Evolutionary conservation across 2,113 vertebrate genomes (phyloP), one percentile per base, ranked within the genome.

Genomic region (Coturnix japonica): DNA sequence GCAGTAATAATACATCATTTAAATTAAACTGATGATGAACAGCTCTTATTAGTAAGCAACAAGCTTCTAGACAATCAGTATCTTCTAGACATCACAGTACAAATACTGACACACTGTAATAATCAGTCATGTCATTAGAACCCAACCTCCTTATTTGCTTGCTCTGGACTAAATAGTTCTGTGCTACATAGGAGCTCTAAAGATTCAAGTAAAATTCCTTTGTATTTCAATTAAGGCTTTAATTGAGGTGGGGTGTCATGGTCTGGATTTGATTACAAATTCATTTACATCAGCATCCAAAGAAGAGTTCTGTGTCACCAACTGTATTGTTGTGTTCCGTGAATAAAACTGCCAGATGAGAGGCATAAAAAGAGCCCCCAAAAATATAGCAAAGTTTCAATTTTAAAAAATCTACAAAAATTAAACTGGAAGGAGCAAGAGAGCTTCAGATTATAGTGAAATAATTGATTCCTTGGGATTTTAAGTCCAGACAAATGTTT

Each of bases 221-320:
- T 71, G 67, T n/a, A 71, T 83, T 70, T 60, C 44, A 90, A 33
- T 56, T 65, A 85, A 77, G 37, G 63, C 41, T 57, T 56, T 41
- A 80, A 61, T 46, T 41, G 64, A 80, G 65, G 57, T 81, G 78
- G 81, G 11, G 30, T 74, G 63, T 64, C 41, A 70, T 85, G 23
- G 33, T 84, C 30, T 59, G 46, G 31, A 18, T 93, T 84, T 54
- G 56, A 92, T 31, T 74, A 49, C 44, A 80, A 90, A 92, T 37
- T 90, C 75, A 85, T 94, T 95, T 94, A 94, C 59, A 82, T 96
- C 84, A 96, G 57, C 33, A 96, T 86, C 46, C 43, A 92, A 93
- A 93, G 31, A 31, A 33, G 65, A 90, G 25, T 43, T 33, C 33
- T 76, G 76, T 92, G 53, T 82, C 41, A 61, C 51, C 66, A 93